Evolutionary conservation across 1,140 invertebrate genomes (phyloP).

Genomic region (Ladona fulva): DNA sequence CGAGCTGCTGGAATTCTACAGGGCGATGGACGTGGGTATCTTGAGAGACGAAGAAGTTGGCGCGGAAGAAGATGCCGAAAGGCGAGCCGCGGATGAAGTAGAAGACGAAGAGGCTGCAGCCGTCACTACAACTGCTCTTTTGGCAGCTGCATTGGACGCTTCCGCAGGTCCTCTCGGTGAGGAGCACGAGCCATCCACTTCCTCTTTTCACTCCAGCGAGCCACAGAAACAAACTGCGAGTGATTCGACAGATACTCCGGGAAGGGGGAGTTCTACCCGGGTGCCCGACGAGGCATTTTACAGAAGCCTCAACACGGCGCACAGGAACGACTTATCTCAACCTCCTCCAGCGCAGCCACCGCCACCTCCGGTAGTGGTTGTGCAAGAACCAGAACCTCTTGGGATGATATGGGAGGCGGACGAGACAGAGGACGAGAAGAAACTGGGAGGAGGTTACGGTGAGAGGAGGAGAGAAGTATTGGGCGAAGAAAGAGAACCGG

Average conservation of each 20-base stretch:
- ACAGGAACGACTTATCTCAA: constrained; percentile 63
- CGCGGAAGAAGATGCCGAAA: constrained; percentile 34
- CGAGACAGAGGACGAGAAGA: constrained; percentile 36
- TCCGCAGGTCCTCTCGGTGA: not conserved
- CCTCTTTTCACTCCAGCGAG: not conserved
- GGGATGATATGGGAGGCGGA: constrained; percentile 73
- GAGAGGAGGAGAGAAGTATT: not conserved
- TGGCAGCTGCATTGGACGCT: constrained; percentile 11
- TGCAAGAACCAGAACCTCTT: constrained; percentile 47
- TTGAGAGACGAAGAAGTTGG: constrained; percentile 30
- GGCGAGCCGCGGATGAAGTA: constrained; percentile 22
- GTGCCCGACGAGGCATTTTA: constrained; percentile 80
- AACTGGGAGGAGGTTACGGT: constrained; percentile 18
- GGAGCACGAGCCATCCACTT: not conserved
- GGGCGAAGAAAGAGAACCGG: constrained; percentile 27
- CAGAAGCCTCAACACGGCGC: constrained; percentile 75
- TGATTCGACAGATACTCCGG: not conserved
- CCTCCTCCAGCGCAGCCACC: constrained; percentile 40
- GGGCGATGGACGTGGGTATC: constrained; percentile 32
- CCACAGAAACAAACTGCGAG: constrained; percentile 19
- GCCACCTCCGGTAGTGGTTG: constrained; percentile 36
- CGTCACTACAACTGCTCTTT: constrained; percentile 31
- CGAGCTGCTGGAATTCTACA: constrained; percentile 73
- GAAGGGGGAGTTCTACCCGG: constrained; percentile 25
- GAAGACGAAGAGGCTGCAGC: constrained; percentile 14